Evolutionary conservation across 2,888 invertebrate species (phyloP), one percentile per base, ranked within the genome.

Genomic region (Sinentomon sp.): DNA sequence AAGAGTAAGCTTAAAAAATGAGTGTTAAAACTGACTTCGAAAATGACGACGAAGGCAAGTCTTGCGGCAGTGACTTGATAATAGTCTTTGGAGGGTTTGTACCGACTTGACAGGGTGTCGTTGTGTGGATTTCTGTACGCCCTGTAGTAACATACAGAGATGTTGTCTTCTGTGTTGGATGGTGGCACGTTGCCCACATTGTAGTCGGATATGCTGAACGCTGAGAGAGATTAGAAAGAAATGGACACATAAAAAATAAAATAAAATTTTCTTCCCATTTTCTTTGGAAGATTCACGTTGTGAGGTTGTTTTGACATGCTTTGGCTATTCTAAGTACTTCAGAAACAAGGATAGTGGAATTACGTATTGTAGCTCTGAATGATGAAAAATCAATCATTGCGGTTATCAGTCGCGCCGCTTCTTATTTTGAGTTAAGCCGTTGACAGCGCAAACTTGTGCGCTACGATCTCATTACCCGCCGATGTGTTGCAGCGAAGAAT

Each of bases 81-180:
- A 54, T 85, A 87, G 46, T 78, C 75, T 0, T 76, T 70, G 27
- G 80, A 82, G 3, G 78, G 60, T 0, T 71, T 72, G 48, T 83
- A 83, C 0, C 71, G 69, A 28, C 67, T 61, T 16, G 56, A 30
- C 5, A 52, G 38, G 2, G 46, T 45, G 12, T 14, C 27, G 2
- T 22, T n/a, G 3, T 64, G 62, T 19, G 65, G 61, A 50, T 77
- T 77, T 38, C 80, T 59, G 42, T 64, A 66, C 4, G 78, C 82
- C 6, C 80, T 57, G 51, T 80, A 82, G 32, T 73, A 70, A 44
- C 82, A 82, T 1, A 59, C 63, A 2, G 65, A 60, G 0, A 69
- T 65, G 43, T 68, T 67, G 7, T 58, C 56, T 32, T 62, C 63
- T 16, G 54, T 59, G 37, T 60, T 60, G 17, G 55, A 55, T 17